Base-by-base conservation (phyloP, 2,888 invertebrate species). In the Ferdinandea cuprea region DNA sequence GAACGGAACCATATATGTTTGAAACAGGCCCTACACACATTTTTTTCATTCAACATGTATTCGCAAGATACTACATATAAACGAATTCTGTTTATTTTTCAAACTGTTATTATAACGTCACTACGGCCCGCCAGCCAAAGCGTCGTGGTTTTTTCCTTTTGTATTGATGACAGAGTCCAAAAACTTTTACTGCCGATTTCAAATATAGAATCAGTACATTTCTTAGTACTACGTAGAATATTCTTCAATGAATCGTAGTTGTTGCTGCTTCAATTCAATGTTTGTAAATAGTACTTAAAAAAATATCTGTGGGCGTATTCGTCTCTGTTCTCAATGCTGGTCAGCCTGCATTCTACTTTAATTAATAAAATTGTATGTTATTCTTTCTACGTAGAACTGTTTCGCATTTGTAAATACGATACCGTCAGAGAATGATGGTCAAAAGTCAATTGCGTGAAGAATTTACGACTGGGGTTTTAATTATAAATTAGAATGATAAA, bases 361-460 rank as follows among this genome's bases (percentile, higher is more conserved):
- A 78, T 83, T 83, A 71, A 83, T 72, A 48, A 68, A 83, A 72
- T 46, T 71, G 76, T 56, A 42, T 65, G 40, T 69, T 61, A 32
- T 59, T 56, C 35, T 28, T 54, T 52, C 40, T 58, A 28, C 30
- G 35, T 50, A 32, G 32, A 59, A 61, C 28, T 72, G 48, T 48
- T 66, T 56, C 28, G 56, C 35, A 35, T 61, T 59, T 77, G 54
- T 61, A 72, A 65, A 61, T 54, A 65, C 46, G 54, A 65, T 54
- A 71, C 59, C 71, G 52, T 77, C 48, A 59, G 63, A 65, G 74
- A 59, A 17, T 50, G 28, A 9, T 37, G 72, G 66, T 83, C 72
- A 72, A 54, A 72, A 78, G 83, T 83, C 78, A 83, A 83, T 78
- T 83, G 72, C 54, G 66, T 78, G 50, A 52, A 78, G 54, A 61